Evolutionary conservation across 2,113 vertebrate species (phyloP), one percentile per base, ranked within the genome.

Genomic region (Lepisosteus osseus): DNA sequence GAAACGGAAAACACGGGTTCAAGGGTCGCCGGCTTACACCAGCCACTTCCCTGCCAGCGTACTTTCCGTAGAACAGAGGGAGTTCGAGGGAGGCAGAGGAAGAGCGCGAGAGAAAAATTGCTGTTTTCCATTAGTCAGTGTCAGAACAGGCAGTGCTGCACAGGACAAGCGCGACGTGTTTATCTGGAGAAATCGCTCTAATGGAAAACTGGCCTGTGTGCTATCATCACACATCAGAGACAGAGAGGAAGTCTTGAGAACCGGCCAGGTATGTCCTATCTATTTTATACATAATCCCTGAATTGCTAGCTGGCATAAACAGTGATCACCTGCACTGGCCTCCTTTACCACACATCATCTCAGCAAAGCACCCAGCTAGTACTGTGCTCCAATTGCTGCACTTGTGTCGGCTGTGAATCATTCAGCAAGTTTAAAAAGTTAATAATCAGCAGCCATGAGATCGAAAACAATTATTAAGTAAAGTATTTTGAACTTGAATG

Each of bases 1-100:
- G 89, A 84, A 90, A 90, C 88, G 87, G 89, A 91, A 89, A 91
- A 87, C 54, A 72, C 79, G 79, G 74, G 54, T 86, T 89, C 83
- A 82, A 29, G 29, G 29, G 29, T 29, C 74, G 68, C 76, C 89
- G 90, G 88, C 84, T 91, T 88, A 85, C 80, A 87, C 68, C 71
- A 29, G 85, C 83, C 14, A 86, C 88, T 89, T 86, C 86, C 86
- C 83, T 76, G 79, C 76, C 81, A 75, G 75, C 81, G 88, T 85
- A 87, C 86, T 86, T 86, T 86, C 87, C 87, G 65, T 79, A 5
- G 9, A 51, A 72, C 7, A 76, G 74, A 68, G 74, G 68, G 47
- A 67, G 70, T 51, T 43, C 55, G 59, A 42, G 45, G 5, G 68
- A 14, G 63, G 12, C 9, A 29, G 40, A 67, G 40, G 57, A 29